Evolutionary conservation across 2,113 vertebrate genomes (phyloP).

Genomic region (Serilophus lunatus): DNA sequence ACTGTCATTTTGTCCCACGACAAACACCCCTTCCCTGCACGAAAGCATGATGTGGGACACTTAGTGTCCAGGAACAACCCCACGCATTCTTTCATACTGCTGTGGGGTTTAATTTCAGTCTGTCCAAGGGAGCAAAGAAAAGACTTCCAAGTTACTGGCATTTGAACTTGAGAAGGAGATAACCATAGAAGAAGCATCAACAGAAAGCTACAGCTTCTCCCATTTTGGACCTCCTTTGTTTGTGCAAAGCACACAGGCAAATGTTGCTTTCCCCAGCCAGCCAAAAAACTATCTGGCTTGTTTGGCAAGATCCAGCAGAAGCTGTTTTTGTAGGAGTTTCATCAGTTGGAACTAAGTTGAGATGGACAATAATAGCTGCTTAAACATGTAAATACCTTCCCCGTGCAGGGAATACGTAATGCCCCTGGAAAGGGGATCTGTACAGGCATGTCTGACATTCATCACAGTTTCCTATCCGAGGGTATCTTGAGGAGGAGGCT

Average conservation of each 20-base stretch:
- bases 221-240: background rate
- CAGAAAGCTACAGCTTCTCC: background rate
- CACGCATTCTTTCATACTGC: background rate
- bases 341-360: background rate
- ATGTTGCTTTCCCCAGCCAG: background rate
- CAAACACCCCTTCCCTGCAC: background rate
- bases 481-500: background rate
- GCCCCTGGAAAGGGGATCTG: background rate
- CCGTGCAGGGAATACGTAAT: fast-evolving
- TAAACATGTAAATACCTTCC: background rate
- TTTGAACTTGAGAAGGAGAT: background rate
- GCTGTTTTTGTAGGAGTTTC: background rate
- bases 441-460: background rate
- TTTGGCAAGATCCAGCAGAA: background rate
- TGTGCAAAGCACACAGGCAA: background rate
- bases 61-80: background rate
- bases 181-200: background rate
- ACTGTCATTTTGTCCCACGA: fast-evolving
- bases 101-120: fast-evolving
- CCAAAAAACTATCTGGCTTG: background rate
- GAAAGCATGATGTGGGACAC: background rate
- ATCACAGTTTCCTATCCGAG: background rate
- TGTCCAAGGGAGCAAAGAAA: background rate
- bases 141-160: background rate
- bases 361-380: background rate